These are phyloP conservation scores for Hirtodrosophila duncani DNA, from an alignment of 2,888 invertebrate species.

Conservation along the genomic window DNA sequence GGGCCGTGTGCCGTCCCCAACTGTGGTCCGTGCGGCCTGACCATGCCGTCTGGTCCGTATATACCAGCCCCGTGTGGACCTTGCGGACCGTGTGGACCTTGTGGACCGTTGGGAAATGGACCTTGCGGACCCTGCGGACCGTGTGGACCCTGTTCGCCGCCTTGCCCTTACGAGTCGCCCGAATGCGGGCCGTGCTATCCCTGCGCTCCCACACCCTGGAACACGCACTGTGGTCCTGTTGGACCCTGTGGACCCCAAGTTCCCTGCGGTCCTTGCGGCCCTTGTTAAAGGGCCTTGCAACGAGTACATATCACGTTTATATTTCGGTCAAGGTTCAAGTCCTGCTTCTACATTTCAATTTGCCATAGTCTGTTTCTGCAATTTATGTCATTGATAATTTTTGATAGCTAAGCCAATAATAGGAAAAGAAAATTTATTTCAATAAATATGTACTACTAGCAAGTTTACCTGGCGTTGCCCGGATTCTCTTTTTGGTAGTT, in stretches of 20 bases:
- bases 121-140: constrained; percentile 51
- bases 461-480: no score
- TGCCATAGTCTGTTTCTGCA: no score
- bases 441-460: no score
- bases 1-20: constrained; percentile 47
- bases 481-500: no score
- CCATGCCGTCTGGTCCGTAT: constrained; percentile 48
- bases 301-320: no score
- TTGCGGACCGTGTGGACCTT: constrained; percentile 52
- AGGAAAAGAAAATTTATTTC: no score
- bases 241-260: constrained; percentile 49
- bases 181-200: constrained; percentile 63
- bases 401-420: no score
- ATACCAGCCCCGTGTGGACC: constrained; percentile 45
- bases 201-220: constrained; percentile 42
- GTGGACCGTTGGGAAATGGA: constrained; percentile 41
- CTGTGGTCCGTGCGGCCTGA: constrained; percentile 50
- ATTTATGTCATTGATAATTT: no score
- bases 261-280: constrained; percentile 58
- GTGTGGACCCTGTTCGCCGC: constrained; percentile 36
- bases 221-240: constrained; percentile 54
- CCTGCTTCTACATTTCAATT: no score
- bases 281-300: constrained; percentile 20
- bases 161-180: constrained; percentile 44
- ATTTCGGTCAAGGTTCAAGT: no score